Percentiles rank a stretch among this genome's conserved stretches.
Evolutionary conservation across 2,113 vertebrate species (phyloP).

Genomic region (Microtus montanus): DNA sequence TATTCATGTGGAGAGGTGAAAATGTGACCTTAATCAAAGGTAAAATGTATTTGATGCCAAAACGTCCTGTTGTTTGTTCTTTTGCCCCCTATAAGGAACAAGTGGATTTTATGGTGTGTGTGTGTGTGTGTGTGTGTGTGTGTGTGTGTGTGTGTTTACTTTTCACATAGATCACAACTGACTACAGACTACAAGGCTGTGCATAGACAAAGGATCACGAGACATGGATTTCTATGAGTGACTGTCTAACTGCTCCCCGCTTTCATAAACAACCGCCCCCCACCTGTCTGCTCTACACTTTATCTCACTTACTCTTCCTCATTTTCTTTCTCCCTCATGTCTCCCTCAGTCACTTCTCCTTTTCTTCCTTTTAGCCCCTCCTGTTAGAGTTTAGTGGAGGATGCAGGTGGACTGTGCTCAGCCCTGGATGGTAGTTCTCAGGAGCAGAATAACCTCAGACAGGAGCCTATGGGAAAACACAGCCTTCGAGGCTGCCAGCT

Average conservation of each 20-base stretch:
- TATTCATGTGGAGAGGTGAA: neutral
- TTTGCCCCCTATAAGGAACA: neutral
- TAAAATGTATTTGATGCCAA: neutral
- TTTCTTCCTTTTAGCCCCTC: conserved; percentile 13
- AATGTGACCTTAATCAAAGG: neutral
- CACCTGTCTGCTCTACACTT: neutral
- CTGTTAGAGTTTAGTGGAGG: neutral
- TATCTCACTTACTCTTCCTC: neutral
- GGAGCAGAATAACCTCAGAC: neutral
- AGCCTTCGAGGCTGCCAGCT: neutral
- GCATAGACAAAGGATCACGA: neutral
- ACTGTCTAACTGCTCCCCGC: neutral
- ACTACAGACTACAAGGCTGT: neutral
- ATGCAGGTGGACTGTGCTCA: conserved; percentile 3
- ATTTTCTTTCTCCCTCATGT: neutral
- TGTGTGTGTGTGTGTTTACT: neutral
- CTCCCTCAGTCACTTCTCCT: neutral
- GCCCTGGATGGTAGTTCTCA: neutral
- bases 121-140: neutral
- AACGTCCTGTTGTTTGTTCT: neutral
- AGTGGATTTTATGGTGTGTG: neutral
- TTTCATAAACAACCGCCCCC: neutral
- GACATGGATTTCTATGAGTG: neutral
- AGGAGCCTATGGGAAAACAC: neutral
- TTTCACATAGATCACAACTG: neutral